A percentile compares a stretch with the other conserved stretches of the same genome.
These are phyloP conservation scores for Ephestia elutella DNA, from an alignment of 1,140 invertebrate genomes.

Conservation along the genomic window DNA sequence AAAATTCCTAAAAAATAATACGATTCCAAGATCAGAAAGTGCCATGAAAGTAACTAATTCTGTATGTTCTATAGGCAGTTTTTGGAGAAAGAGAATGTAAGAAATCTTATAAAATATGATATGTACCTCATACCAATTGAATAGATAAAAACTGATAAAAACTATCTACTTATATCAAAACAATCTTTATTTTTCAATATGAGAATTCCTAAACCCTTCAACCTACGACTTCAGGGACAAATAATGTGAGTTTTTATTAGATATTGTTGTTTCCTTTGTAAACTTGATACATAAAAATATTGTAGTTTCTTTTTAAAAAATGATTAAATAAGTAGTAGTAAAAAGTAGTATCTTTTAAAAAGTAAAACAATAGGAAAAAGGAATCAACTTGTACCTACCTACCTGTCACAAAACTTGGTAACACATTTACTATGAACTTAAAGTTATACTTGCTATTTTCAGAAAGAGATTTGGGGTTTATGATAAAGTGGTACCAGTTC, in stretches of 20 bases:
- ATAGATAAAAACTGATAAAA: too few species aligned
- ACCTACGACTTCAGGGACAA: constrained; percentile 39
- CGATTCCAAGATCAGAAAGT: too few species aligned
- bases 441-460: neutral
- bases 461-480: constrained; percentile 78
- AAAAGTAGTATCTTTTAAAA: too few species aligned
- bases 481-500: constrained; percentile 78
- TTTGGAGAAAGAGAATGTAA: constrained; percentile 61
- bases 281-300: neutral
- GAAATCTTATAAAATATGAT: constrained; percentile 13
- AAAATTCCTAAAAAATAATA: too few species aligned
- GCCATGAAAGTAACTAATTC: neutral
- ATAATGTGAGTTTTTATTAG: constrained; percentile 40
- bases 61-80: constrained; percentile 24
- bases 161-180: neutral
- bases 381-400: too few species aligned
- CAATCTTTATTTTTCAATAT: constrained; percentile 21
- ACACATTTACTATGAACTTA: too few species aligned
- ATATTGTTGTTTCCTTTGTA: neutral
- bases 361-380: too few species aligned
- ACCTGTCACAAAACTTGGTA: too few species aligned
- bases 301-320: neutral
- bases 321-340: too few species aligned
- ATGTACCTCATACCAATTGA: neutral
- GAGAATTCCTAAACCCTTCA: constrained; percentile 49